Conservation (phyloP, 1,140 invertebrate genomes). For the Cotesia glomerata region DNA sequence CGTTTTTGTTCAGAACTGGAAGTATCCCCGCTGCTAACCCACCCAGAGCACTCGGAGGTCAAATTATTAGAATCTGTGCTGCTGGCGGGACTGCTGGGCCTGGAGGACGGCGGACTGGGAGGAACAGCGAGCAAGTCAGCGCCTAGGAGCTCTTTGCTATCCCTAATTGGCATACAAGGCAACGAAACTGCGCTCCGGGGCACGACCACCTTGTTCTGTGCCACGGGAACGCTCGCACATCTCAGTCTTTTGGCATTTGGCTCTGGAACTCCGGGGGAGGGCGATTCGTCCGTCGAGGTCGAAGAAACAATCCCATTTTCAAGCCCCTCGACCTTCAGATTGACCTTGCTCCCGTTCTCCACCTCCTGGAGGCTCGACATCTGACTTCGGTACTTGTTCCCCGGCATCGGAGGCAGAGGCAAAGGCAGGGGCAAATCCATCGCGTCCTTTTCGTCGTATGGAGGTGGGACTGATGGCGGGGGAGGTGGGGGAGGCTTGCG, state of each 20-base stretch:
- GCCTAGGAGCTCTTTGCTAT: constrained; percentile 44
- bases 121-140: constrained; percentile 47
- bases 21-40: constrained; percentile 72
- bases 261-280: constrained; percentile 29
- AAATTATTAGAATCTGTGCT: constrained; percentile 72
- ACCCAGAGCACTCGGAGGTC: constrained; percentile 76
- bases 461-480: constrained; percentile 34
- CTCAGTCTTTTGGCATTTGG: constrained; percentile 53
- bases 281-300: constrained; percentile 30
- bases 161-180: constrained; percentile 60
- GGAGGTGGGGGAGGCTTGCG: constrained; percentile 50
- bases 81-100: constrained; percentile 55
- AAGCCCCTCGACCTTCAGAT: constrained; percentile 51
- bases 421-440: constrained; percentile 43
- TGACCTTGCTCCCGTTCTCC: constrained; percentile 58
- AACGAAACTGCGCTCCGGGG: constrained; percentile 59
- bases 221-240: constrained; percentile 59
- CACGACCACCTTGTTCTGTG: constrained; percentile 56
- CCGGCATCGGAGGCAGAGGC: constrained; percentile 39
- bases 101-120: constrained; percentile 55
- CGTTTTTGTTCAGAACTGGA: constrained; percentile 67
- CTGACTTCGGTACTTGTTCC: constrained; percentile 26
- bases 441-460: background rate
- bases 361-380: constrained; percentile 50
- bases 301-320: constrained; percentile 35